phyloP scores from a whole-genome alignment of 2,797 vertebrate genomes.

The Paramormyrops hopkinsi region DNA sequence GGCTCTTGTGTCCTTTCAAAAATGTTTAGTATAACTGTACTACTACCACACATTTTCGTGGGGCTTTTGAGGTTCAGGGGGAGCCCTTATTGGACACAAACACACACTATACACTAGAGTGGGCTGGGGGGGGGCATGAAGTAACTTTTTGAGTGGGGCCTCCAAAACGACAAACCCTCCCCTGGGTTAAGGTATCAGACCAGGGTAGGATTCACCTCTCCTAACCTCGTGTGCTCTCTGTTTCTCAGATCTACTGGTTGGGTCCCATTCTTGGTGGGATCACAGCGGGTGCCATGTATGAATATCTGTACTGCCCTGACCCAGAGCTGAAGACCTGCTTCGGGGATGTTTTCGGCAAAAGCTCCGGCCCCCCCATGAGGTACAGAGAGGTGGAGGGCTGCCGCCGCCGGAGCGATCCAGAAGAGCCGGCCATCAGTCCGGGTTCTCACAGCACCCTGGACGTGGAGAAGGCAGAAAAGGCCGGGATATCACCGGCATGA shows the following conservation, averaged over 20 bases:
- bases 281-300: conserved; percentile 78
- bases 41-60: not conserved
- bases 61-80: not conserved
- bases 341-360: conserved; percentile 73
- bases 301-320: conserved; percentile 86
- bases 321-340: conserved; percentile 69
- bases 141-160: not conserved
- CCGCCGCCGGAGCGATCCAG: conserved; percentile 60
- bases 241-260: conserved; percentile 83
- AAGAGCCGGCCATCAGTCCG: conserved; percentile 69
- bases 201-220: not conserved
- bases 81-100: not conserved
- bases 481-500: conserved; percentile 87
- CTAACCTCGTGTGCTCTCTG: conserved; percentile 11
- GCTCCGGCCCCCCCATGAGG: conserved; percentile 61
- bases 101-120: not conserved
- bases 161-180: not conserved
- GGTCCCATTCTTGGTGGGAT: conserved; percentile 83
- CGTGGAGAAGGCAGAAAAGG: conserved; percentile 73
- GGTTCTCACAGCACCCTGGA: conserved; percentile 65
- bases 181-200: not conserved
- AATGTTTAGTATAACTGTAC: not conserved
- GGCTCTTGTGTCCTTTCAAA: not conserved
- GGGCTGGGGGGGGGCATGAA: not conserved
- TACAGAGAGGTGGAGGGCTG: conserved; percentile 76